phyloP scores from a whole-genome alignment of 2,113 vertebrate genomes.

The Tachysurus vachellii region DNA sequence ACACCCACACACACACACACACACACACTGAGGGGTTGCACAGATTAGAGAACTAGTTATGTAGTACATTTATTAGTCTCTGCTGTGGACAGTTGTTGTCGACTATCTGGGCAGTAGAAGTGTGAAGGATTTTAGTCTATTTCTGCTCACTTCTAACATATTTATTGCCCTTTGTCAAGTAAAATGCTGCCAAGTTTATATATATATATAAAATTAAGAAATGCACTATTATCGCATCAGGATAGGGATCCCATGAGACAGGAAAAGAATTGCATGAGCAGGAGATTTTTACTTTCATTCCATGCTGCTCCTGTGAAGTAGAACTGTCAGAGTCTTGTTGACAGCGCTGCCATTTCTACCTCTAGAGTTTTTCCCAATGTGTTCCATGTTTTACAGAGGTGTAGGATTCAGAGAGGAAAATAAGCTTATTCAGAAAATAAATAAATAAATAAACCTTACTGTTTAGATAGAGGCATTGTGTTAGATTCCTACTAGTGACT shows the following conservation, averaged over 20 bases:
- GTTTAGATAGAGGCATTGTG: background rate
- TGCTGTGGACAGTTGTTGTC: background rate
- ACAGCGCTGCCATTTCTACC: background rate
- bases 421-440: too few species aligned
- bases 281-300: background rate
- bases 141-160: background rate
- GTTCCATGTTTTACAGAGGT: background rate
- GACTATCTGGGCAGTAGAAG: background rate
- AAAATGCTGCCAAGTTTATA: background rate
- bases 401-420: background rate
- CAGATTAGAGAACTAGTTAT: background rate
- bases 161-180: background rate
- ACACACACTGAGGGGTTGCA: background rate
- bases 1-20: constrained; percentile 23
- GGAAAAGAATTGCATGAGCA: background rate
- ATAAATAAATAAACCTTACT: background rate
- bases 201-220: background rate
- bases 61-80: background rate
- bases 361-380: background rate
- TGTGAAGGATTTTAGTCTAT: background rate
- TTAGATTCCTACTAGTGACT: background rate
- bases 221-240: background rate
- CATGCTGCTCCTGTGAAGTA: background rate
- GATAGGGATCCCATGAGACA: background rate
- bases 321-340: background rate